phyloP scores from a whole-genome alignment of 2,113 vertebrate genomes.

The Burhinus bistriatus region DNA sequence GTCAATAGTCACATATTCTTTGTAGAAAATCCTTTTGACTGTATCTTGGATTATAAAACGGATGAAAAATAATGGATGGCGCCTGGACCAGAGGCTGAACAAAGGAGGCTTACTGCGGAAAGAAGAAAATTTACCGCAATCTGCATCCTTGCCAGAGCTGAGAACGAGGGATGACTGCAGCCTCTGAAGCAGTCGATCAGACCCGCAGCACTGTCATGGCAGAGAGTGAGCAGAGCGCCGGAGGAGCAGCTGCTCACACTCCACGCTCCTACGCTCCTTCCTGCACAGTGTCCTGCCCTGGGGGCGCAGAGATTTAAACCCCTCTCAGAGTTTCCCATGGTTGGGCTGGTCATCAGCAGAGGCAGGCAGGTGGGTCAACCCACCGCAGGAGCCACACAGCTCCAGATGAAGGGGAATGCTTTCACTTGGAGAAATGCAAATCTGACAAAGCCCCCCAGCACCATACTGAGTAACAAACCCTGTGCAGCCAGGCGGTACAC shows the following conservation, averaged over 20 bases:
- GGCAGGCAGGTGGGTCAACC: neutral
- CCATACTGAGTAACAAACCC: neutral
- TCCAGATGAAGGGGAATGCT: neutral
- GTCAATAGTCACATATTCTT: neutral
- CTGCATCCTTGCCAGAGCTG: neutral
- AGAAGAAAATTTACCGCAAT: neutral
- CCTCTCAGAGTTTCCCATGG: accelerated
- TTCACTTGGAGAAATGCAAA: neutral
- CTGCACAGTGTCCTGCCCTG: accelerated
- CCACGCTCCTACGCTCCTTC: accelerated
- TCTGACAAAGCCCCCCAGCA: neutral
- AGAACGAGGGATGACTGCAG: neutral
- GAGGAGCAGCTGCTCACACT: neutral
- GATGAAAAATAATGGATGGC: neutral
- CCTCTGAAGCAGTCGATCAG: neutral
- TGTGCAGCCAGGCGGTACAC: accelerated
- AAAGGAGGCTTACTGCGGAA: neutral
- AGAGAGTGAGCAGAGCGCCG: neutral
- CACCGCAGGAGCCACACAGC: accelerated
- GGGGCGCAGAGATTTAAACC: neutral
- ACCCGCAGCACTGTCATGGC: neutral
- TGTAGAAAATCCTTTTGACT: neutral
- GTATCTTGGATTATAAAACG: accelerated
- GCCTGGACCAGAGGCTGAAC: neutral
- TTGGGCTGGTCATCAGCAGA: accelerated